Evolutionary conservation across 2,888 invertebrate genomes (phyloP).

Genomic region (Bombylius discolor): DNA sequence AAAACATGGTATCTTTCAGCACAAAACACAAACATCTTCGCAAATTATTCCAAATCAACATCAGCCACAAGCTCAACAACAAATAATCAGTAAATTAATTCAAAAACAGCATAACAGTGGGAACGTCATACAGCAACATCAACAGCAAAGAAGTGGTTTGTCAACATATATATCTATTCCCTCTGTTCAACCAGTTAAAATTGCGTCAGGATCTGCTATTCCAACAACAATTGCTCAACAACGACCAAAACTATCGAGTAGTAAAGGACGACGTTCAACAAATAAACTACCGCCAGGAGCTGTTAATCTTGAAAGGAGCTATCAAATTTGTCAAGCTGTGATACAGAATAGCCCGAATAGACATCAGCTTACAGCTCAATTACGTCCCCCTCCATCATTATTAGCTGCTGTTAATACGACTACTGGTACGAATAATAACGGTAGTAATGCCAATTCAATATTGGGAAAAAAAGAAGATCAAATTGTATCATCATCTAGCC

Average conservation of each 20-base stretch:
- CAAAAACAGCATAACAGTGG: conserved; percentile 9
- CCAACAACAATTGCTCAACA: conserved; percentile 35
- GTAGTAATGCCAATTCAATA: neutral
- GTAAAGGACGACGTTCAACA: conserved; percentile 36
- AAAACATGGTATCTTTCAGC: neutral
- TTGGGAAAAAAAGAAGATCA: conserved; percentile 20
- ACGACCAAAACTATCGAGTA: conserved; percentile 29
- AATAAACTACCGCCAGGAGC: conserved; percentile 78
- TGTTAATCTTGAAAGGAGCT: conserved; percentile 85
- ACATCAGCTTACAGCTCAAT: conserved; percentile 70
- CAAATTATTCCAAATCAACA: too few species aligned
- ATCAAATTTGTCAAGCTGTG: conserved; percentile 87
- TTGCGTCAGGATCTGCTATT: conserved; percentile 28
- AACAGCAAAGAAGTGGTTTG: conserved; percentile 31
- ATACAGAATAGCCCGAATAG: conserved; percentile 88
- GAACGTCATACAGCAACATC: conserved; percentile 12
- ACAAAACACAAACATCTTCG: conserved; percentile 6
- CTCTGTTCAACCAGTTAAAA: conserved; percentile 38
- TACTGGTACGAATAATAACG: neutral
- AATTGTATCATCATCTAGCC: conserved; percentile 20
- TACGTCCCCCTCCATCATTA: conserved; percentile 73
- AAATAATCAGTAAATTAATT: conserved; percentile 7
- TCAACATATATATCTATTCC: conserved; percentile 40
- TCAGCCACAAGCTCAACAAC: conserved; percentile 1
- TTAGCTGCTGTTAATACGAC: conserved; percentile 29